Conservation (phyloP, 1,140 invertebrate genomes). For the Zaprionus ornatus region DNA sequence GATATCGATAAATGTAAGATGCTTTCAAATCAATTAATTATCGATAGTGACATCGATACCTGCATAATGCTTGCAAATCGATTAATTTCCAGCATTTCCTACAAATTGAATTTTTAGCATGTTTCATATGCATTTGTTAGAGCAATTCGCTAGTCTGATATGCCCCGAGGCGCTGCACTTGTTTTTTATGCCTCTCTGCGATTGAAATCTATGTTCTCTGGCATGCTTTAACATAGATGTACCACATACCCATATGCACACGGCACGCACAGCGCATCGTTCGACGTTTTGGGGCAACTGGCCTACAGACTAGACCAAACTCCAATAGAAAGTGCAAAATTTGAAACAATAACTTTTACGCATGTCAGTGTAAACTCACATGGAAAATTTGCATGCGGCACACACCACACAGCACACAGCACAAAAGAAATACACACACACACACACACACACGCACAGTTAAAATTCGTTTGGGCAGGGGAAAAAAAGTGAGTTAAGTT, state of each 20-base stretch:
- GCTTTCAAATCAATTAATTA: neutral
- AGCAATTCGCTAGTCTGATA: neutral
- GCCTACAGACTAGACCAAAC: conserved; percentile 35
- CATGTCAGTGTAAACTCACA: conserved; percentile 73
- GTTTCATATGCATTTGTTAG: neutral
- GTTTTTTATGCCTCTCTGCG: conserved; percentile 12
- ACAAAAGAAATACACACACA: conserved; percentile 28
- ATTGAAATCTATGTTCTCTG: conserved; percentile 22
- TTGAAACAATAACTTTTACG: conserved; percentile 81
- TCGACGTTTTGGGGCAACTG: conserved; percentile 20
- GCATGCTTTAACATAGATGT: conserved; percentile 2
- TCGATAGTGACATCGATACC: neutral
- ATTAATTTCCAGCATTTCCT: neutral
- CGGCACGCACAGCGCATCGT: neutral
- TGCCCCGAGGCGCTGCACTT: neutral
- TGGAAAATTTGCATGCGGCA: conserved; percentile 67
- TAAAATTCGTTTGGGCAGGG: neutral
- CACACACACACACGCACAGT: conserved; percentile 3
- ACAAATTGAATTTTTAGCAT: neutral
- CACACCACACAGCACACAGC: conserved; percentile 19
- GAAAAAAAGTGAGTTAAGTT: conserved; percentile 36
- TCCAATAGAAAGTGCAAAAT: conserved; percentile 76
- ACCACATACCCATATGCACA: neutral
- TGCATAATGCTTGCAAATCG: neutral
- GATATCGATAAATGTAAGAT: neutral